Evolutionary conservation across 2,888 invertebrate genomes (phyloP).

Genomic region (Drosophila rubida): DNA sequence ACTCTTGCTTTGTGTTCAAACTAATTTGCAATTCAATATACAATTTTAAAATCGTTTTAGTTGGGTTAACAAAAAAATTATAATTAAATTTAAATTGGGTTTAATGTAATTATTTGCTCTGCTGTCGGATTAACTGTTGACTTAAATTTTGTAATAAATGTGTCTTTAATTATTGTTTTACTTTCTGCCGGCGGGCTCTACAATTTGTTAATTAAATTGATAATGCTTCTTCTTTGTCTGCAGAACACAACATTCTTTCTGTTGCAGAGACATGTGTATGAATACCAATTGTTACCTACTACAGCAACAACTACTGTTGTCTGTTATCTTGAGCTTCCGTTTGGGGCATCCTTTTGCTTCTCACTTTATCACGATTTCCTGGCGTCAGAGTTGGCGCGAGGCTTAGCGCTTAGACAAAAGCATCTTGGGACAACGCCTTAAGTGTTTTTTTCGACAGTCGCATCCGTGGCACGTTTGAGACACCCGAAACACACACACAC

Average conservation of each 20-base stretch:
- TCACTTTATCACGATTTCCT: constrained; percentile 31
- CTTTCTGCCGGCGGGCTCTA: not conserved
- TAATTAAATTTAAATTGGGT: not conserved
- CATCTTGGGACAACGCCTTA: constrained; percentile 67
- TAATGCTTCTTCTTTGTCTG: not conserved
- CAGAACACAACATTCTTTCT: constrained; percentile 1
- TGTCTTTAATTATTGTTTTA: not conserved
- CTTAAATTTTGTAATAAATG: not conserved
- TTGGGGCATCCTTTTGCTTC: constrained; percentile 20
- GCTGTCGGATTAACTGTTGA: not conserved
- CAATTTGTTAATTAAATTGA: constrained; percentile 11
- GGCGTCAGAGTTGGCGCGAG: constrained; percentile 44
- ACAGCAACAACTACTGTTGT: constrained; percentile 3
- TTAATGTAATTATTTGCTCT: not conserved
- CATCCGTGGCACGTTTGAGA: constrained; percentile 67
- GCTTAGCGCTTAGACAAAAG: constrained; percentile 72
- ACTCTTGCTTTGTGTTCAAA: not conserved
- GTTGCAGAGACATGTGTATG: not conserved
- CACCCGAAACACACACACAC: constrained; percentile 8
- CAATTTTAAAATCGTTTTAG: not conserved
- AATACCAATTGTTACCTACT: constrained; percentile 22
- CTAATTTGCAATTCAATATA: constrained; percentile 12
- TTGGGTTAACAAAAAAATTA: not conserved
- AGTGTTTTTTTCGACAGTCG: constrained; percentile 72
- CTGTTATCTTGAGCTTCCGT: constrained; percentile 27